Evolutionary conservation across 1,140 invertebrate species (phyloP).

Genomic region (Latrodectus geometricus): DNA sequence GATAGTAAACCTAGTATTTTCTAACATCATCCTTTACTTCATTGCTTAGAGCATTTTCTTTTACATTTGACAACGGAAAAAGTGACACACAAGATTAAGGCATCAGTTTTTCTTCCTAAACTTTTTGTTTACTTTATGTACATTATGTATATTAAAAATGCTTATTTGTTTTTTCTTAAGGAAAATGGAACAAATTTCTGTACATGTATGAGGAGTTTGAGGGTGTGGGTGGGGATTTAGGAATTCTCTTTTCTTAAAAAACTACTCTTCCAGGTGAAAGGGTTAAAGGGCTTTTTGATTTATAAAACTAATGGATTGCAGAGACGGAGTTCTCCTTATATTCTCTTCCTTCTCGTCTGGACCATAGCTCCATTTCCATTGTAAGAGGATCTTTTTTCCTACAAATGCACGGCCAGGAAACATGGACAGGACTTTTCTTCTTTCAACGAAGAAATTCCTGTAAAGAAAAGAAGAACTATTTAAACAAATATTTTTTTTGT

Average conservation of each 20-base stretch:
- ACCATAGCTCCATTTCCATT: slow-evolving; percentile 8
- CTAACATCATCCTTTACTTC: background rate
- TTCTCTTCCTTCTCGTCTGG: background rate
- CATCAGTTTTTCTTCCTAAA: slow-evolving; percentile 57
- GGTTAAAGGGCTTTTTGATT: slow-evolving; percentile 27
- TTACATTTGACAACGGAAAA: slow-evolving; percentile 46
- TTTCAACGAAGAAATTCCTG: slow-evolving; percentile 50
- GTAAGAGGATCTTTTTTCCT: slow-evolving; percentile 32
- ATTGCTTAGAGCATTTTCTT: slow-evolving; percentile 46
- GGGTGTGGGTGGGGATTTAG: slow-evolving; percentile 9
- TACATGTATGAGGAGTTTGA: slow-evolving; percentile 20
- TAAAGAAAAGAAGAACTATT: background rate
- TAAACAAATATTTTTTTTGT: background rate
- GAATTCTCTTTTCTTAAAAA: slow-evolving; percentile 32
- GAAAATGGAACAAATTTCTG: slow-evolving; percentile 58
- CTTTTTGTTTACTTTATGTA: slow-evolving; percentile 43
- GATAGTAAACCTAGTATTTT: too few species aligned
- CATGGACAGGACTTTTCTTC: slow-evolving; percentile 43
- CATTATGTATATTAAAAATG: slow-evolving; percentile 58
- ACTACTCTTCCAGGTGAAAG: slow-evolving; percentile 45
- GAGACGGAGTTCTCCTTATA: slow-evolving; percentile 43
- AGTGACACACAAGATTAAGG: slow-evolving; percentile 54
- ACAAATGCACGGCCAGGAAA: slow-evolving; percentile 13
- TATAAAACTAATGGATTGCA: slow-evolving; percentile 55
- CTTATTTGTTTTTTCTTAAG: slow-evolving; percentile 30